Evolutionary conservation across 2,888 invertebrate genomes (phyloP).

Genomic region (Calephelis perditalis): DNA sequence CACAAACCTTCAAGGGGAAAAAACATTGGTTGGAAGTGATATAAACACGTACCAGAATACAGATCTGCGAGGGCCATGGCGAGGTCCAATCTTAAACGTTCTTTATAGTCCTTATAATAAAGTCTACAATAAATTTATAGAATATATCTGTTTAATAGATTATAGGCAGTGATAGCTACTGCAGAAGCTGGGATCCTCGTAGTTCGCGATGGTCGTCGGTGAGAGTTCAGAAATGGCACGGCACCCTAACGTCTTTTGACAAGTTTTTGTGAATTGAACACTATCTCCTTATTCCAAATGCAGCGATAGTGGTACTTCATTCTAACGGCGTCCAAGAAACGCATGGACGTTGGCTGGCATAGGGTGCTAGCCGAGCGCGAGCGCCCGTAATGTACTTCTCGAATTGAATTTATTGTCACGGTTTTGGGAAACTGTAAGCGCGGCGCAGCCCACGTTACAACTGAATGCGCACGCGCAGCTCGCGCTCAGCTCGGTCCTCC

Average conservation of each 20-base stretch:
- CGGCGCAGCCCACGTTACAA: constrained; percentile 53
- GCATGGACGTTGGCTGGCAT: constrained; percentile 71
- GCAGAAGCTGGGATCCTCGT: constrained; percentile 58
- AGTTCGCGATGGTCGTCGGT: constrained; percentile 63
- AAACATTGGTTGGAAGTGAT: constrained; percentile 32
- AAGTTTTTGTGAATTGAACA: constrained; percentile 94
- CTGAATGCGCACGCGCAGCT: constrained; percentile 48
- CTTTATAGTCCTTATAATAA: constrained; percentile 44
- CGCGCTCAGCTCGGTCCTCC: constrained; percentile 30
- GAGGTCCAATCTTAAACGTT: constrained; percentile 48
- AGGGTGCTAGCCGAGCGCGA: constrained; percentile 66
- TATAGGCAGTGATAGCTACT: constrained; percentile 61
- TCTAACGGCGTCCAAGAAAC: constrained; percentile 71
- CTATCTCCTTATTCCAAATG: constrained; percentile 95
- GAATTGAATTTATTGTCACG: constrained; percentile 74
- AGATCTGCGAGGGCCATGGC: constrained; percentile 68
- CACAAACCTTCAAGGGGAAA: constrained; percentile 39
- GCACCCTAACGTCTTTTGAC: constrained; percentile 92
- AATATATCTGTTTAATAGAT: constrained; percentile 48
- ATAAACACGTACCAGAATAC: constrained; percentile 63
- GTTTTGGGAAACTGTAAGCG: constrained; percentile 53
- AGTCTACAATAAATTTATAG: constrained; percentile 57
- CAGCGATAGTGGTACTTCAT: constrained; percentile 89
- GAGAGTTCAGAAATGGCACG: constrained; percentile 43
- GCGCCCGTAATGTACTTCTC: constrained; percentile 59